Base-by-base conservation (phyloP, 2,797 vertebrate genomes). In the Lagocephalus sceleratus region DNA sequence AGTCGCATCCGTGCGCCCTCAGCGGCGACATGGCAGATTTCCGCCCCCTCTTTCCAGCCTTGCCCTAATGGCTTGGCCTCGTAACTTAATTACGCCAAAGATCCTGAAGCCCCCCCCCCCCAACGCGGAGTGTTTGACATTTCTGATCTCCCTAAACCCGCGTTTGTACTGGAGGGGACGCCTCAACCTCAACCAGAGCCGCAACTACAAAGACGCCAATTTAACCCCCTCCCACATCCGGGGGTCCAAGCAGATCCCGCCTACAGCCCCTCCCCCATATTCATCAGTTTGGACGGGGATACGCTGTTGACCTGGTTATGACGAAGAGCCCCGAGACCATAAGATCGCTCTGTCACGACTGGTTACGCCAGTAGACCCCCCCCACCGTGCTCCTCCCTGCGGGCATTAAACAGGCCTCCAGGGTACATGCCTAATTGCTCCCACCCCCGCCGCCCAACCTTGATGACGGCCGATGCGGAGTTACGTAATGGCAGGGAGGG, bases 361-460 rank as follows among this genome's bases (percentile, higher is more conserved):
- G 72, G 78, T 20, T 41, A 38, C 50, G 75, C 76, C 75, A 40
- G 40, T 59, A 17, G 57, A 81, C 58, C 60, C 60, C 59, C 26
- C 53, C 44, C 50, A 48, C 54, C 50, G 21, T 45, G 16, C 62
- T 8, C 40, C 69, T 47, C 45, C 51, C 72, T 55, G 47, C 67
- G 42, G 63, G 52, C 69, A 66, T 54, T 60, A 57, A 74, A 82
- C 82, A 81, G 72, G 73, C 77, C 83, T 72, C 57, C 58, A 65
- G 76, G 79, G 71, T 78, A 82, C 83, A 88, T 80, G 68, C 67
- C 78, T 85, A 85, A 84, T 84, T 85, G 81, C 80, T 71, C 72
- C 74, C 65, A 44, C 48, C 10, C 20, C 66, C 16, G 22, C 66
- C n/a, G 54, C n/a, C n/a, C n/a, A n/a, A 83, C 84, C 84, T 86